Evolutionary conservation across 1,140 invertebrate species (phyloP).

Genomic region (Triops cancriformis): DNA sequence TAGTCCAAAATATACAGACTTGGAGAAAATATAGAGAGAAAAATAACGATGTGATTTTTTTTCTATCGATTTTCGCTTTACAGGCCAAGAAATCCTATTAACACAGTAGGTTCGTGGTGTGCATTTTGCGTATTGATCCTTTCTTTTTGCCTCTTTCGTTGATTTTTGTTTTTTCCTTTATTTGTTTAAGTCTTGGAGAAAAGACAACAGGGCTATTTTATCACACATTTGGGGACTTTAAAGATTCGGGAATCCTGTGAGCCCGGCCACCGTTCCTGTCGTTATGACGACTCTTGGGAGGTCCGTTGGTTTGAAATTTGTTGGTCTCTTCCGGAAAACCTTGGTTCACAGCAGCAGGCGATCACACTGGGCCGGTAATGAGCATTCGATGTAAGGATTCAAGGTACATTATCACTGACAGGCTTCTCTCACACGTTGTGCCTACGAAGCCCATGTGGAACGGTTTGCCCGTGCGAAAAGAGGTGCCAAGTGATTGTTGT

Average conservation of each 20-base stretch:
- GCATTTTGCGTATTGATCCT: too few relatives aligned
- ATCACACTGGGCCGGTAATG: background rate
- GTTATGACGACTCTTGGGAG: background rate
- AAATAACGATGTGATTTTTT: too few relatives aligned
- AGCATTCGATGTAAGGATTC: background rate
- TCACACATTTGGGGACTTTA: too few relatives aligned
- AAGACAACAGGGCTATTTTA: too few relatives aligned
- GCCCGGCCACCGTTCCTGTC: background rate
- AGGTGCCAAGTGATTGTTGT: slow-evolving; percentile 6
- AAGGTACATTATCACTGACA: background rate
- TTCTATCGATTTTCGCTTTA: too few relatives aligned
- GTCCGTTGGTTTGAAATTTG: background rate
- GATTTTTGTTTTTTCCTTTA: too few relatives aligned
- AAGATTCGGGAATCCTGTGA: background rate
- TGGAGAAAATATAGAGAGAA: too few relatives aligned
- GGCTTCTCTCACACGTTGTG: background rate
- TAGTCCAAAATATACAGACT: too few relatives aligned
- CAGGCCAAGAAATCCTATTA: too few relatives aligned
- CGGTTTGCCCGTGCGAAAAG: background rate
- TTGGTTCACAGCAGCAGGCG: slow-evolving; percentile 2
- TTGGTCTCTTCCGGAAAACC: background rate
- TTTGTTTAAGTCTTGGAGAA: too few relatives aligned
- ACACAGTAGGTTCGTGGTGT: too few relatives aligned
- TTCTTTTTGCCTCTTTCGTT: too few relatives aligned
- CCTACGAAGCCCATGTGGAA: background rate